Conservation (phyloP, 2,797 vertebrate genomes). For the Sebastes nivosus region DNA sequence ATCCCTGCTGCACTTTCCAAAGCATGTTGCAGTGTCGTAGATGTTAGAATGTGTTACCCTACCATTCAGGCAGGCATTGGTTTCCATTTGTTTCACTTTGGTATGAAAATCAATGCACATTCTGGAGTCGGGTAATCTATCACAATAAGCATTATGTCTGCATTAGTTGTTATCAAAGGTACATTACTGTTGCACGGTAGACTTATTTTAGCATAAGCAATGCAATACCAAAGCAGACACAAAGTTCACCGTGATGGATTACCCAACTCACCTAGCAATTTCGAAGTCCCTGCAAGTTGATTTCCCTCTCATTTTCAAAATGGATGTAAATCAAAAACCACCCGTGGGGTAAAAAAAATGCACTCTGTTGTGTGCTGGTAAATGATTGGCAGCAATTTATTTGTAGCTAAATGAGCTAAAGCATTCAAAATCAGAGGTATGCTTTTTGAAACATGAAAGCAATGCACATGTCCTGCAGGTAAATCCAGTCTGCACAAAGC, state of each 20-base stretch:
- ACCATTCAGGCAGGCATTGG: neutral
- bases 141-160: neutral
- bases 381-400: neutral
- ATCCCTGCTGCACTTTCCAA: neutral
- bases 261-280: neutral
- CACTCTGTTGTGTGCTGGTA: neutral
- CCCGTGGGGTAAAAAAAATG: neutral
- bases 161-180: conserved; percentile 15
- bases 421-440: neutral
- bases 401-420: neutral
- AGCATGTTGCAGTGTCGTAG: neutral
- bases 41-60: neutral
- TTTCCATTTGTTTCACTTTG: neutral
- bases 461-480: conserved; percentile 7
- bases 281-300: neutral
- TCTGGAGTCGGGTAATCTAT: neutral
- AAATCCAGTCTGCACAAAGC: conserved; percentile 46
- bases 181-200: neutral
- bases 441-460: conserved; percentile 6
- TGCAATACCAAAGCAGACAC: neutral
- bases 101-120: neutral
- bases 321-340: neutral
- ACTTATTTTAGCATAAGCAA: neutral
- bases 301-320: neutral
- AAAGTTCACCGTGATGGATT: conserved; percentile 19